Base-by-base conservation (phyloP, 2,113 vertebrate genomes). In the Halcyon senegalensis region DNA sequence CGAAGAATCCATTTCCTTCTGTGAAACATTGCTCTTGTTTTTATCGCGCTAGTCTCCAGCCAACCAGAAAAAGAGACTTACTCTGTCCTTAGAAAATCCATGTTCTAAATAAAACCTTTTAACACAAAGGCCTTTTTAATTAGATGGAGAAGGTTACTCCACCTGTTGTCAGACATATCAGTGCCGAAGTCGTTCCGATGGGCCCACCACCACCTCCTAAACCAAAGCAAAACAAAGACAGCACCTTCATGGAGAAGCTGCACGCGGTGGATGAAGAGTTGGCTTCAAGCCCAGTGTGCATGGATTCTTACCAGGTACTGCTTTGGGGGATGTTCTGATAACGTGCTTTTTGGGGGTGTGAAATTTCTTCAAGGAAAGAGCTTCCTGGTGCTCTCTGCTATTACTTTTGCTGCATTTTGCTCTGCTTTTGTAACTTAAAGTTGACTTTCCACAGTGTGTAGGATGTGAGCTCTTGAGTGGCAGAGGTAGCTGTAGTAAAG, bases 201-300 rank as follows among this genome's bases (percentile, higher is more conserved):
- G 99, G 99, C 1, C 99, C 99, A 1, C 99, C 99, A 0, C 99
- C 99, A 5, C 98, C 99, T 2, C 98, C 94, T 43, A 98, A 97
- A 27, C 95, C 98, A 11, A 98, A 97, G 79, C 97, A 97, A 16
- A 98, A 43, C 85, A 97, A 95, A 31, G 99, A 99, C 87, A 98
- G 98, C 96, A 94, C 96, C 15, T 99, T 99, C 96, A 98, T 99
- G 98, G 99, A 99, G 97, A 99, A 99, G 77, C 97, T 99, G 20
- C 98, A 99, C 2, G 99, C 99, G 0, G 99, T 99, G 81, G 99
- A 99, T 62, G 99, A 99, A 23, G 99, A 99, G 76, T 62, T 99
- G 94, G 98, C 98, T 21, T 98, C 97, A 1, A 98, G 98, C 94
- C 97, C 98, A 0, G 88, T 99, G 17, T 99, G 98, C 97, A 97